phyloP scores from a whole-genome alignment of 2,888 invertebrate genomes.

The Steinernema scapterisci region DNA sequence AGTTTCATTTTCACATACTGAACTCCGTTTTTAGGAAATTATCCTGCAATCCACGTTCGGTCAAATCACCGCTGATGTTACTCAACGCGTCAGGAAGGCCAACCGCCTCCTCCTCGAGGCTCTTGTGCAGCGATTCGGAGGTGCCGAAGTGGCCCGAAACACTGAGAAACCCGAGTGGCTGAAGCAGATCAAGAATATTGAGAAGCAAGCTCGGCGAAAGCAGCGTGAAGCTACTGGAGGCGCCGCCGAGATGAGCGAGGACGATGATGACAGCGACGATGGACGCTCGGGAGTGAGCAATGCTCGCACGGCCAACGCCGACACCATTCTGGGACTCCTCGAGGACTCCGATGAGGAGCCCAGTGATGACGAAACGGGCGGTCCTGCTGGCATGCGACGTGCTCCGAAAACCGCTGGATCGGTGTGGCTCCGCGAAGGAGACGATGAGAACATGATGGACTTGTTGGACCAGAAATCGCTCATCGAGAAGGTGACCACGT shows the following conservation, averaged over 20 bases:
- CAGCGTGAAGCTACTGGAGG: neutral
- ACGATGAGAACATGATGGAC: conserved; percentile 54
- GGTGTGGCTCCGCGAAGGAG: conserved; percentile 58
- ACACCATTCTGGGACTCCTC: conserved; percentile 59
- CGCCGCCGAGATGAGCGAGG: conserved; percentile 30
- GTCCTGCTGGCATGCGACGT: conserved; percentile 6
- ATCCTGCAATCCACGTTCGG: conserved; percentile 57
- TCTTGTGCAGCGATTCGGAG: conserved; percentile 60
- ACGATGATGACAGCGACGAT: conserved; percentile 33
- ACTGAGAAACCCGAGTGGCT: conserved; percentile 47
- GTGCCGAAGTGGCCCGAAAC: conserved; percentile 50
- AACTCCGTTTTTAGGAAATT: conserved; percentile 50
- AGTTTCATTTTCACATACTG: conserved; percentile 10
- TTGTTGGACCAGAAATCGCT: conserved; percentile 54
- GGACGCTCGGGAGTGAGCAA: conserved; percentile 48
- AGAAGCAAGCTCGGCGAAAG: conserved; percentile 43
- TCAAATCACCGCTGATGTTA: conserved; percentile 53
- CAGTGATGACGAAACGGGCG: conserved; percentile 17
- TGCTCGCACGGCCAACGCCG: conserved; percentile 58
- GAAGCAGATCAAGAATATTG: conserved; percentile 60
- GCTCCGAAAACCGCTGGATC: conserved; percentile 33
- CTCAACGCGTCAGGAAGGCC: conserved; percentile 57
- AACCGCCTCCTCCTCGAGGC: conserved; percentile 60
- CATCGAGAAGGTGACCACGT: conserved; percentile 35
- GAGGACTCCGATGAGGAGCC: conserved; percentile 45